These are phyloP conservation scores for Holacanthus passer DNA, from an alignment of 2,113 vertebrate species.

Conservation along the genomic window DNA sequence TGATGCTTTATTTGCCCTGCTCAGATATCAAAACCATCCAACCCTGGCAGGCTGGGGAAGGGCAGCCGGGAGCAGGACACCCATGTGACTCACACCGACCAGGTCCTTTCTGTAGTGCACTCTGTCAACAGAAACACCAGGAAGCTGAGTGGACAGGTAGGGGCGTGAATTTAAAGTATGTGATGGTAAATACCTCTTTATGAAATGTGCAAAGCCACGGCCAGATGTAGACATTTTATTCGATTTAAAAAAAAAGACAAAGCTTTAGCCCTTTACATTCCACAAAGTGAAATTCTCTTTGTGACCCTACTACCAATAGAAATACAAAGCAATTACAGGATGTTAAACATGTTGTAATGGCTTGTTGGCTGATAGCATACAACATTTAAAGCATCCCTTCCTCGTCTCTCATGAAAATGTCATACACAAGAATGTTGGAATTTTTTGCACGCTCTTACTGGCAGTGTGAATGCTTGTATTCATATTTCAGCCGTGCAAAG, in stretches of 20 bases:
- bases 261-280: background rate
- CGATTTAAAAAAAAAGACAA: background rate
- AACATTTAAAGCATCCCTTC: background rate
- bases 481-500: background rate
- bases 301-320: background rate
- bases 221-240: background rate
- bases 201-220: background rate
- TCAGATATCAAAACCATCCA: constrained; percentile 93
- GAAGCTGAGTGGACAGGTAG: constrained; percentile 84
- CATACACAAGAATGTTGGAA: background rate
- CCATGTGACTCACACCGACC: constrained; percentile 75
- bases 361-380: background rate
- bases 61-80: constrained; percentile 82
- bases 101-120: constrained; percentile 72
- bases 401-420: background rate
- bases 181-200: background rate
- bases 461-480: background rate
- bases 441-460: background rate
- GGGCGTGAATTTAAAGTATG: background rate
- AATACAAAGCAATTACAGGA: background rate
- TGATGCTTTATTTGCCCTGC: constrained; percentile 14
- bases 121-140: constrained; percentile 83
- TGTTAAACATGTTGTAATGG: background rate
- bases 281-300: background rate
- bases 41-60: constrained; percentile 88